Conservation (phyloP, 2,888 invertebrate species). For the Drosophila ezoana region DNA sequence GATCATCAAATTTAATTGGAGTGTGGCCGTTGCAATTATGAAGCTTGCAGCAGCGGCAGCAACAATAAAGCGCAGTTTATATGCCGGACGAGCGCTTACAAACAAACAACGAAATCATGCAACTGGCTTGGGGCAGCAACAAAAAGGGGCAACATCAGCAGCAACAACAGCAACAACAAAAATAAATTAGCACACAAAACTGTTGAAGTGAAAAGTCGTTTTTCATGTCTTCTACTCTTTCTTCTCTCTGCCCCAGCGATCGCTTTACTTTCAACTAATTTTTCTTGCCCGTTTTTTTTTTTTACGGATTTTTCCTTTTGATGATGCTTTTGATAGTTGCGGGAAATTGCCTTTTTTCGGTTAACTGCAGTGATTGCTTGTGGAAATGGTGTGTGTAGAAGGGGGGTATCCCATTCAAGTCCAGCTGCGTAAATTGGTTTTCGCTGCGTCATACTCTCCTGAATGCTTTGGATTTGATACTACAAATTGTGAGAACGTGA, state of each 20-base stretch:
- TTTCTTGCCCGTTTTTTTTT: conserved; percentile 40
- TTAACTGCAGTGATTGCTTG: conserved; percentile 45
- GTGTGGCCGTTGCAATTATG: conserved; percentile 79
- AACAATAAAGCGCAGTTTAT: conserved; percentile 72
- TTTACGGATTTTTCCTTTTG: conserved; percentile 44
- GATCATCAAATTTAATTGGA: conserved; percentile 79
- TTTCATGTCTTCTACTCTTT: conserved; percentile 60
- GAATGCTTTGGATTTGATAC: conserved; percentile 28
- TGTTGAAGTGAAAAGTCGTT: conserved; percentile 80
- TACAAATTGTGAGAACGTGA: conserved; percentile 22
- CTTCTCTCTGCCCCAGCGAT: conserved; percentile 28
- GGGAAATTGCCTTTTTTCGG: conserved; percentile 64
- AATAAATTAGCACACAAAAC: conserved; percentile 79
- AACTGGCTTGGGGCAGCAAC: conserved; percentile 47
- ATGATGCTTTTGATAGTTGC: conserved; percentile 53
- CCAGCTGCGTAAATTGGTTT: conserved; percentile 62
- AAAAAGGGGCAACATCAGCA: conserved; percentile 11
- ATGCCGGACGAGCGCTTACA: conserved; percentile 50
- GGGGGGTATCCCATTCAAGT: conserved; percentile 11
- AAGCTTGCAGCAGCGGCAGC: conserved; percentile 48
- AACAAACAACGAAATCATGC: conserved; percentile 56
- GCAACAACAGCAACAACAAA: conserved; percentile 46
- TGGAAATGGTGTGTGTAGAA: conserved; percentile 11
- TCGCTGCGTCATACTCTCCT: conserved; percentile 44
- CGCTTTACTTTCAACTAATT: conserved; percentile 61